Evolutionary conservation across 2,888 invertebrate species (phyloP), one percentile per base, ranked within the genome.

Genomic region (Ectemnius lituratus): DNA sequence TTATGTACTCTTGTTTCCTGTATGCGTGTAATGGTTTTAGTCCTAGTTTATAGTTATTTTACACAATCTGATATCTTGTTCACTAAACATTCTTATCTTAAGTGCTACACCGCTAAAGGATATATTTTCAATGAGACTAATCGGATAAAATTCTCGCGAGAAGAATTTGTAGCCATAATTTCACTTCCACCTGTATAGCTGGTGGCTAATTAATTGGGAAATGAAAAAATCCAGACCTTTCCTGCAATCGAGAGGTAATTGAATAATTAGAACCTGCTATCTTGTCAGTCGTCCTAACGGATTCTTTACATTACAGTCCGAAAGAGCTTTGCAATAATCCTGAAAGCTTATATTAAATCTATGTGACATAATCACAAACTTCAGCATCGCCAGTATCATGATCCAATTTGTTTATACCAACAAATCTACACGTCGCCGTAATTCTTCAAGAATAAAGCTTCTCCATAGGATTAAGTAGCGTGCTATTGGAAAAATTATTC

Each of bases 21-120:
- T 52, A 47, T 70, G 69, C 47, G 37, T 73, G 70, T 52, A 56
- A 73, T 70, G 58, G 60, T 72, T 52, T 58, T 77, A 69, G 75
- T 68, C 72, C 70, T 73, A 59, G 18, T 83, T 67, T 76, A 71
- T 76, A 76, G 68, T 76, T 74, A 67, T 79, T 81, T 78, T 80
- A 81, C 79, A 81, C 74, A 80, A 79, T 84, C 84, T 85, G 79
- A 77, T 83, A 78, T 81, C 73, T 67, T 68, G 71, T 76, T 78
- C 59, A 47, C 73, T 81, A 76, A 66, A 74, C 73, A 75, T 61
- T 57, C 49, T 65, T 75, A 56, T 37, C 69, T 81, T 75, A 81
- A 62, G 77, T 63, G 27, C 70, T 76, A 81, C 65, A 62, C 73
- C 73, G 74, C 76, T 73, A 71, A 79, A 78, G 67, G 73, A 70